Base-by-base conservation (phyloP, 1,140 invertebrate genomes). In the Hydropsyche tenuis region DNA sequence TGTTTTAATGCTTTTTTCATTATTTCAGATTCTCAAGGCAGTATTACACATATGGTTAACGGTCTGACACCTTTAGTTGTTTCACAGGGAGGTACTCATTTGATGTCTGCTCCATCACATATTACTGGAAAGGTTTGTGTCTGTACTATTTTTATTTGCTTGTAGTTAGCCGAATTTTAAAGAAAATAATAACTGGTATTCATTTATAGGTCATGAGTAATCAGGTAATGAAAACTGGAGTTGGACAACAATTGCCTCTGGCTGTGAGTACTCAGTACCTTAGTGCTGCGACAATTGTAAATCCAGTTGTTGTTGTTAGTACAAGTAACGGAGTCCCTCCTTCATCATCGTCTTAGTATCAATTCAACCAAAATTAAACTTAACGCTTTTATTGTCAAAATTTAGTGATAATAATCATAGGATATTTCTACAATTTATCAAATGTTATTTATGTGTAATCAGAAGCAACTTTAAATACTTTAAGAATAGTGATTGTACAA, bases 61-160 rank as follows among this genome's bases (percentile, higher is more conserved):
- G 83, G 84, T 5, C 76, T 85, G 68, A 79, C 82, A 7, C 84
- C 83, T 7, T 75, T 85, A 18, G 82, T 85, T 16, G 81, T 85
- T 74, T 85, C 84, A 53, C 83, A 84, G 76, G 80, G 82, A 30
- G 78, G 78, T 37, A 78, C 81, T 74, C 84, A 85, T 73, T 76
- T 78, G 62, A 78, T 78, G 60, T 62, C 74, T 4, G 45, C 76
- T 18, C 62, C 77, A 11, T 71, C 72, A 46, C 69, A 78, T 65
- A 72, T 78, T 23, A 69, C 73, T 42, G 77, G 77, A 78, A 78
- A 78, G 74, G 77, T 78, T 62, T 22, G 48, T 30, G 16, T 45
- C 1, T 43, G 16, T 3, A 43, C n/a, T 22, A 53, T 4, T 4
- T 37, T 9, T 37, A 37, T 3, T 9, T 37, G 3, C 30, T 4